Evolutionary conservation across 2,113 vertebrate genomes (phyloP).

Genomic region (Mionectes macconnelli): DNA sequence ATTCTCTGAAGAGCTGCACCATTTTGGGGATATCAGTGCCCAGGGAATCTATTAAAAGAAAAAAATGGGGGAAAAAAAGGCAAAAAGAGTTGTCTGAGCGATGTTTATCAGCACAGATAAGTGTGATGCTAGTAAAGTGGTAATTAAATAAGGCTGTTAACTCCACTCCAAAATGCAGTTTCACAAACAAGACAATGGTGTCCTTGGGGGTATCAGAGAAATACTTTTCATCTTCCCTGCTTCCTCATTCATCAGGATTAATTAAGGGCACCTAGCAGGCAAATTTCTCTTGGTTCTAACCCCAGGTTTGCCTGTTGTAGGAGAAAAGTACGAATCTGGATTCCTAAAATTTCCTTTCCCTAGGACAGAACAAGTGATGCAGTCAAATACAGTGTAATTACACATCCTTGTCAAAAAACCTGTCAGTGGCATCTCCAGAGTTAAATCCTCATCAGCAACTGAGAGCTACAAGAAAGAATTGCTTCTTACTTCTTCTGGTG

Average conservation of each 20-base stretch:
- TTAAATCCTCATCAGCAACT: background rate
- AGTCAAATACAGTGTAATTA: background rate
- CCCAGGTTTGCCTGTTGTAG: background rate
- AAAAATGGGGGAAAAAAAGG: background rate
- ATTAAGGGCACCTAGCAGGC: fast-evolving
- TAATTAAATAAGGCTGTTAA: background rate
- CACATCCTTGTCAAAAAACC: background rate
- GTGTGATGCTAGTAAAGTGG: fast-evolving
- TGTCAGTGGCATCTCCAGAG: background rate
- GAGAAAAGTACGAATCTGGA: background rate
- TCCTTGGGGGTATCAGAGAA: fast-evolving
- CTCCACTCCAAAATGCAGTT: background rate
- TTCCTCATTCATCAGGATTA: background rate
- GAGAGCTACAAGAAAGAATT: background rate
- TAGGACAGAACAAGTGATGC: background rate
- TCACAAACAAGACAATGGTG: fast-evolving
- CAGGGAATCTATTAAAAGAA: conserved; percentile 77
- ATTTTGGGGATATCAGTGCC: conserved; percentile 82
- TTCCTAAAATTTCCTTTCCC: background rate
- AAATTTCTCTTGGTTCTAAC: background rate
- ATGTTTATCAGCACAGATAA: background rate
- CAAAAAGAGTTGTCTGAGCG: background rate
- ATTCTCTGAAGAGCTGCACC: conserved; percentile 80
- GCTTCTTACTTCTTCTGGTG: conserved; percentile 75
- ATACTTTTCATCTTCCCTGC: fast-evolving